phyloP scores from a whole-genome alignment of 2,113 vertebrate species.

The Xerus inauris region DNA sequence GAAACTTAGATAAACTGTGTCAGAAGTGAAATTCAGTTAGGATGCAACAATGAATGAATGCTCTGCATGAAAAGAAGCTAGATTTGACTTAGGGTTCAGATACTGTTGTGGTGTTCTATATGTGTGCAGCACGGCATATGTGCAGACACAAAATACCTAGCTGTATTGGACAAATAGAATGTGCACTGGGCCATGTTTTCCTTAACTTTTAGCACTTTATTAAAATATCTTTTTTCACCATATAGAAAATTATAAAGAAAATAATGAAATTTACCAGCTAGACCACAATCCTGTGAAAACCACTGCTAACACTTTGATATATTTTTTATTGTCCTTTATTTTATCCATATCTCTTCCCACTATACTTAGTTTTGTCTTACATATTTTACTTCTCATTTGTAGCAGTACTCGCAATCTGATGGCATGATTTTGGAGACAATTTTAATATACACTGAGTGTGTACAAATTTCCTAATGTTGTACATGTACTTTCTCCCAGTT shows the following conservation, averaged over 20 bases:
- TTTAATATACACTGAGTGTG: background rate
- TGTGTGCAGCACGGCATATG: accelerated
- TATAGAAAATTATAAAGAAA: background rate
- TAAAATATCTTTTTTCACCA: background rate
- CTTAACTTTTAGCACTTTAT: background rate
- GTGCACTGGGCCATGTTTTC: background rate
- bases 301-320: background rate
- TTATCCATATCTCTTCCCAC: background rate
- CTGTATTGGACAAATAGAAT: background rate
- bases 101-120: background rate
- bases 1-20: background rate
- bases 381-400: conserved; percentile 1
- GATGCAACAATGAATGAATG: background rate
- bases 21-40: background rate
- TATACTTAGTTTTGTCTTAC: background rate
- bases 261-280: background rate
- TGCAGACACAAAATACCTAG: background rate
- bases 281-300: background rate
- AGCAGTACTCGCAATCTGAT: background rate
- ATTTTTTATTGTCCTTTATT: background rate
- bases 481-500: background rate
- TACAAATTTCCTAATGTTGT: background rate
- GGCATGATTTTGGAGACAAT: background rate
- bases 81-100: accelerated
- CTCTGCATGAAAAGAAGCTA: background rate